Evolutionary conservation across 2,888 invertebrate species (phyloP).

Genomic region (Andrena trimmerana): DNA sequence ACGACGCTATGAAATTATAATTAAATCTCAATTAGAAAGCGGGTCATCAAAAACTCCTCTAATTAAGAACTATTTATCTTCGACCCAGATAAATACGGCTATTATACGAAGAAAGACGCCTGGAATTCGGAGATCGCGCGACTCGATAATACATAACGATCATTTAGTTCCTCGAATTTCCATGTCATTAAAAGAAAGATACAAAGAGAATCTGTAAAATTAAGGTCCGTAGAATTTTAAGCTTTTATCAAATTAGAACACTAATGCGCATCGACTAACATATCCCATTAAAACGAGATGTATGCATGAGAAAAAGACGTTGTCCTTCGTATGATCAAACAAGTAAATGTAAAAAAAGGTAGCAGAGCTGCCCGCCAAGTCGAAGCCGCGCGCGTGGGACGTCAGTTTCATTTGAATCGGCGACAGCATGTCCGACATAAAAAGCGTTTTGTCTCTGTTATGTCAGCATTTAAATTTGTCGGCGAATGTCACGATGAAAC

Average conservation of each 20-base stretch:
- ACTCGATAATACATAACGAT: too few species aligned
- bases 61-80: not conserved
- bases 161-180: too few species aligned
- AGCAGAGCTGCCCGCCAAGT: not conserved
- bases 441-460: constrained; percentile 79
- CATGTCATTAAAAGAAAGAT: too few species aligned
- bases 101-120: not conserved
- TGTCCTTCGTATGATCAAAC: too few species aligned
- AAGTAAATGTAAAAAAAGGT: too few species aligned
- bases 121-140: not conserved
- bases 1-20: not conserved
- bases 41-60: not conserved
- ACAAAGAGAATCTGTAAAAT: too few species aligned
- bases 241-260: too few species aligned
- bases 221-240: too few species aligned
- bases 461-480: constrained; percentile 81
- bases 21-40: constrained; percentile 1
- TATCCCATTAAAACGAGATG: too few species aligned
- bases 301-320: too few species aligned
- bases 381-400: not conserved
- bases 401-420: constrained; percentile 4
- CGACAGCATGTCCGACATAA: constrained; percentile 79
- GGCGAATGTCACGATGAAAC: constrained; percentile 76
- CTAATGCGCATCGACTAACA: too few species aligned
- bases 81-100: not conserved